Conservation (phyloP, 2,113 vertebrate genomes). For the Nannobrachium achirus region DNA sequence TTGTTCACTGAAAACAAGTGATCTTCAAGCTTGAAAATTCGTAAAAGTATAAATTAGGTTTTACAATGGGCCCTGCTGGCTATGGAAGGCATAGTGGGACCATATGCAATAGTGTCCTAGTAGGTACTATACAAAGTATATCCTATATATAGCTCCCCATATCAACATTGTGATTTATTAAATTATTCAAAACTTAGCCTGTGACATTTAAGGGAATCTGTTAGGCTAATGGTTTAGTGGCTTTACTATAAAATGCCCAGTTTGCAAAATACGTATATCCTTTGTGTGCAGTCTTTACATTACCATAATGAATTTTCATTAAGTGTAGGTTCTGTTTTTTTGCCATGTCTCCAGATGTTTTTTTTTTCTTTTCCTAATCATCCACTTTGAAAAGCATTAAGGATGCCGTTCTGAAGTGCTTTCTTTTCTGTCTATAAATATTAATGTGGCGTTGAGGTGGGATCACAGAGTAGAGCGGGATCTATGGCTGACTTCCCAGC, state of each 20-base stretch:
- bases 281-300: too few relatives aligned
- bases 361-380: slow-evolving; percentile 8
- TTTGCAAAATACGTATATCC: too few relatives aligned
- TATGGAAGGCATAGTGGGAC: slow-evolving; percentile 38
- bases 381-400: slow-evolving; percentile 31
- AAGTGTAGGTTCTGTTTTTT: too few relatives aligned
- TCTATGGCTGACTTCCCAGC: slow-evolving; percentile 32
- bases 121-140: background rate
- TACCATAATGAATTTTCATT: too few relatives aligned
- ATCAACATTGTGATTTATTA: slow-evolving; percentile 6
- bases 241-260: too few relatives aligned
- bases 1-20: too few relatives aligned
- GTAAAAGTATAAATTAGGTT: slow-evolving; percentile 33
- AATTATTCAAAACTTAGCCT: slow-evolving; percentile 7
- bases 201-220: background rate
- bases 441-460: slow-evolving; percentile 64
- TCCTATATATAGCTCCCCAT: slow-evolving; percentile 7
- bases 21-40: too few relatives aligned
- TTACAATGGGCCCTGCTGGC: slow-evolving; percentile 47
- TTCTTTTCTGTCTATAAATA: slow-evolving; percentile 64
- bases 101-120: slow-evolving; percentile 32
- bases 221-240: background rate
- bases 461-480: slow-evolving; percentile 30
- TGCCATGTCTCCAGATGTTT: too few relatives aligned
- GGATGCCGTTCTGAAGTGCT: slow-evolving; percentile 52